Evolutionary conservation across 2,888 invertebrate species (phyloP).

Genomic region (Zaprionus bogoriensis): DNA sequence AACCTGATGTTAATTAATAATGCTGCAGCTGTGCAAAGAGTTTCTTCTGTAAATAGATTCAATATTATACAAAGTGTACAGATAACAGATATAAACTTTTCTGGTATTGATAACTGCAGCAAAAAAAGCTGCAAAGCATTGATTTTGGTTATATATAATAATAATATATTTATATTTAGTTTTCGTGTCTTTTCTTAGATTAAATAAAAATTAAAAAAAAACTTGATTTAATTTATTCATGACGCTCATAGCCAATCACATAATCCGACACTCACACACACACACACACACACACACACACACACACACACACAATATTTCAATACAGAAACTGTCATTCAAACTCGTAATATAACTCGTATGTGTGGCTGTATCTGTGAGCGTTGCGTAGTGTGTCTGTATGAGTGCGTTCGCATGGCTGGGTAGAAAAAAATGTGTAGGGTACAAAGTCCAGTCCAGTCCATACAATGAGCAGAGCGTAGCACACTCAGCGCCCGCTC

Average conservation of each 20-base stretch:
- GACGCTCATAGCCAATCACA: background rate
- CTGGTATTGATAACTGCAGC: background rate
- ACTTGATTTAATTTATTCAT: background rate
- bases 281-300: background rate
- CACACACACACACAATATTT: background rate
- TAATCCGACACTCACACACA: background rate
- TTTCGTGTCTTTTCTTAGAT: too few species aligned
- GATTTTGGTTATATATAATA: too few species aligned
- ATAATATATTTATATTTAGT: too few species aligned
- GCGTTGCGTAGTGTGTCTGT: background rate
- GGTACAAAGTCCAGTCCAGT: constrained; percentile 56
- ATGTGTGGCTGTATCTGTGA: background rate
- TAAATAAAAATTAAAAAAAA: too few species aligned
- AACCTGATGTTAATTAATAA: background rate
- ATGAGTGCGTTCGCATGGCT: background rate
- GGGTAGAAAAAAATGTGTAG: too few species aligned
- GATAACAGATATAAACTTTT: background rate
- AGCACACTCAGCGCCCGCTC: constrained; percentile 5
- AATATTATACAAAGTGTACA: background rate
- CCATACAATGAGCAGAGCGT: background rate
- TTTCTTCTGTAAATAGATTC: background rate
- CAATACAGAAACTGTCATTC: background rate
- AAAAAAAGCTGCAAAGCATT: background rate
- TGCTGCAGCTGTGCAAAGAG: background rate
- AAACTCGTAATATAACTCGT: background rate